A percentile compares a stretch with the other conserved stretches of the same genome.
These are phyloP conservation scores for Heliornis fulica DNA, from an alignment of 2,113 vertebrate species.

Conservation along the genomic window DNA sequence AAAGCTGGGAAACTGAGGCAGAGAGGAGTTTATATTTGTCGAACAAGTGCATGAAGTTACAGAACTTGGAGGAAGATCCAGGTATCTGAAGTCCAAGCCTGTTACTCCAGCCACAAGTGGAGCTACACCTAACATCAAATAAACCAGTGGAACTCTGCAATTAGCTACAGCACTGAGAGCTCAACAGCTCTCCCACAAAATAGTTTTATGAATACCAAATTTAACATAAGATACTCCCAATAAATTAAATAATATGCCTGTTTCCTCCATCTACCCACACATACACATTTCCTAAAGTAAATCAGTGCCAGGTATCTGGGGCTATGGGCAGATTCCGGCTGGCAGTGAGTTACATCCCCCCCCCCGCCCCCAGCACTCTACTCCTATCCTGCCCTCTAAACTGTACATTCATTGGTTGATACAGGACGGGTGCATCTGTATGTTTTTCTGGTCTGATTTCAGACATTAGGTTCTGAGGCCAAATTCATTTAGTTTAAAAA, in stretches of 20 bases:
- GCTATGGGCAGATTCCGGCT: neutral
- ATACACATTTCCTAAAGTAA: neutral
- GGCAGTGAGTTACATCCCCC: neutral
- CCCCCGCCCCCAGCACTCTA: too few relatives aligned
- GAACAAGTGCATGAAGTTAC: neutral
- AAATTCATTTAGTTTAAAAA: neutral
- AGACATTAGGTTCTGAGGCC: neutral
- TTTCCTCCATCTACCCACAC: neutral
- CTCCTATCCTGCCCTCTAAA: neutral
- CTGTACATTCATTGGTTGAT: neutral
- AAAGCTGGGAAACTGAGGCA: neutral
- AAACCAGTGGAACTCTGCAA: neutral
- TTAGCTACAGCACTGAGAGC: neutral
- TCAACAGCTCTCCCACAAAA: neutral
- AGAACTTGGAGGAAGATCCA: neutral
- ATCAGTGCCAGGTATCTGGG: neutral
- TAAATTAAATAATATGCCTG: neutral
- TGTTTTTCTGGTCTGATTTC: neutral
- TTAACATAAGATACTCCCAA: neutral
- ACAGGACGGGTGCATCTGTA: neutral
- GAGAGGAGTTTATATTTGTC: neutral
- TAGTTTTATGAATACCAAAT: neutral
- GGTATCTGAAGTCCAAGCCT: neutral
- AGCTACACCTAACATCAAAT: neutral
- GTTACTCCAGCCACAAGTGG: neutral